Evolutionary conservation across 2,113 vertebrate genomes (phyloP).

Genomic region (Xenopus borealis): DNA sequence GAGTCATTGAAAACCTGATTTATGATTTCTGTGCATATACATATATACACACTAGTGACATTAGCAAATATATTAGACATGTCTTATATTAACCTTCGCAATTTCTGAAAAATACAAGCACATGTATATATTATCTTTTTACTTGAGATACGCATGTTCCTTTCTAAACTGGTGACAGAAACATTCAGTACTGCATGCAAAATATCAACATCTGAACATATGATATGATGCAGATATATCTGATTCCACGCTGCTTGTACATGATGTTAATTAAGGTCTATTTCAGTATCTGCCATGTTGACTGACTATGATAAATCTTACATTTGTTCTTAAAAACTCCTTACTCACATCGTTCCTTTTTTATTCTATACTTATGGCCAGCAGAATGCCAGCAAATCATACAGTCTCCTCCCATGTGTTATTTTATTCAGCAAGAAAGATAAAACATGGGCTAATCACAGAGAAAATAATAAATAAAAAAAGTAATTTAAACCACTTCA

Average conservation of each 20-base stretch:
- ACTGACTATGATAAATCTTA: background rate
- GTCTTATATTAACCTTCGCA: no score
- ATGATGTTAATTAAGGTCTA: background rate
- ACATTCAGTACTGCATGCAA: background rate
- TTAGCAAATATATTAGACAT: no score
- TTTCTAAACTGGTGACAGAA: background rate
- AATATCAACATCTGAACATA: background rate
- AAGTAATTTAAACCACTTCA: no score
- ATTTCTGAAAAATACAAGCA: no score
- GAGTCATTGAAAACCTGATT: no score
- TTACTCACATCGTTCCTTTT: background rate
- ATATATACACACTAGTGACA: no score
- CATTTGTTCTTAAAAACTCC: background rate
- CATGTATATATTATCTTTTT: no score
- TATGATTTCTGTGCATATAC: no score
- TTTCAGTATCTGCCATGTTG: background rate
- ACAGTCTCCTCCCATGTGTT: background rate
- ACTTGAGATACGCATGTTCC: no score
- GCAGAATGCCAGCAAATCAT: background rate
- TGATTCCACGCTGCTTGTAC: background rate
- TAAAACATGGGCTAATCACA: no score
- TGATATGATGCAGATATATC: background rate
- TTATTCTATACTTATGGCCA: background rate
- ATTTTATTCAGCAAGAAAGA: no score
- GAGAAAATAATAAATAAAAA: no score